Base-by-base conservation (phyloP, 2,888 invertebrate species). In the Yponomeuta plumbellus region DNA sequence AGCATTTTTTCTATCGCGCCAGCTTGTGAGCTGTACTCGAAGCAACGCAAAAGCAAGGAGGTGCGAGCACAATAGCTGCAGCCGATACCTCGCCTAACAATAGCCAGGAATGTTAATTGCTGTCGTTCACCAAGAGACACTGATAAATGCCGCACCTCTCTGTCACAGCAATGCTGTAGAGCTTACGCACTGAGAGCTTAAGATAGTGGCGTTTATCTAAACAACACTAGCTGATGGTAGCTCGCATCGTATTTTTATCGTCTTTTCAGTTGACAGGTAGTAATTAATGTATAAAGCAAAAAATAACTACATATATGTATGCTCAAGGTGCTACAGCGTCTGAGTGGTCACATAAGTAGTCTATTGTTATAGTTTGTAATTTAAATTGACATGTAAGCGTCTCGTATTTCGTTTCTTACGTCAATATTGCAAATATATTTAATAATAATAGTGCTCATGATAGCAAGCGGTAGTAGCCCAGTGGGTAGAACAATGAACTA, bases 71-170 rank as follows among this genome's bases (percentile, higher is more conserved):
- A 59, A 23, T 22, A 10, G 23, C 22, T 21, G 11, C 59, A n/a
- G 34, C 34, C n/a, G 26, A 22, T 23, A 39, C 62, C 26, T 34
- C 34, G 10, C 62, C 34, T 39, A 64, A 68, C 69, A 67, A 67
- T 65, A 64, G 76, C 78, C 75, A 68, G 78, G 88, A 87, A 89
- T 88, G 88, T 89, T 89, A 89, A 90, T 89, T 87, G 88, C 83
- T 79, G 81, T 84, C 88, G 83, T 88, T 90, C 87, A 85, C 84
- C 76, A 81, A 78, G 77, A 79, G 89, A 88, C 88, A 83, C 85
- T 89, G 89, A 90, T 83, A 84, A 88, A 90, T 89, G 89, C 83
- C 40, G 26, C 61, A 22, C 52, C 20, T 22, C 52, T 59, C 66
- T 20, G 52, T 59, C 59, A 66, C 23, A 39, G 11, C 11, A 21